These are phyloP conservation scores for Pomacea canaliculata DNA, from an alignment of 2,888 invertebrate genomes.

Conservation along the genomic window DNA sequence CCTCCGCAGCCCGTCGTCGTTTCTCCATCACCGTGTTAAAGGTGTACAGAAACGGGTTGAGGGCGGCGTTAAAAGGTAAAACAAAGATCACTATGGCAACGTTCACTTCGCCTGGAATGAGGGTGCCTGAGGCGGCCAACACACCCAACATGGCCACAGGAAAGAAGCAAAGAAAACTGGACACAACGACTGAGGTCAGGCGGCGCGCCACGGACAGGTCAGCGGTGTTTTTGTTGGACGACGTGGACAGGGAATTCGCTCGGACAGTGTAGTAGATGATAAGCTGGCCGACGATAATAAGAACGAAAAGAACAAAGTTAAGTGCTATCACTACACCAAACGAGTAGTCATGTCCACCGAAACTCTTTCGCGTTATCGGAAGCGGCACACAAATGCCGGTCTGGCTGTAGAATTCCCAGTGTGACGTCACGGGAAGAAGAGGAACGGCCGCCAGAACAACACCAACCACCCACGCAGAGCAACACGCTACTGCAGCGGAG, in stretches of 20 bases:
- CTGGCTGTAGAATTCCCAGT: conserved; percentile 56
- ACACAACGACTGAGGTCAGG: background rate
- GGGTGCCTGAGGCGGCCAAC: background rate
- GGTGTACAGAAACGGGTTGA: background rate
- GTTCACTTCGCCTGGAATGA: background rate
- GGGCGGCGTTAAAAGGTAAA: background rate
- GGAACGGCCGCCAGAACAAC: conserved; percentile 57
- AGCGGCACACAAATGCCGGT: conserved; percentile 65
- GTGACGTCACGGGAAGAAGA: conserved; percentile 42
- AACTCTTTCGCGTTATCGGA: conserved; percentile 60
- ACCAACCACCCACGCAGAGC: conserved; percentile 53
- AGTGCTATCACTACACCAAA: conserved; percentile 62
- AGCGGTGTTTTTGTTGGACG: background rate
- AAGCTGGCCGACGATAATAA: conserved; percentile 62
- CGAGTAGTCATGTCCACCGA: conserved; percentile 66
- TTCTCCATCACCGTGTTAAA: conserved; percentile 1
- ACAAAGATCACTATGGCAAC: background rate
- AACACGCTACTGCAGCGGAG: conserved; percentile 44
- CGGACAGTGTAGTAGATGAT: conserved; percentile 59
- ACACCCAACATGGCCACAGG: background rate
- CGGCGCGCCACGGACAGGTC: background rate
- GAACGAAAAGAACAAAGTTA: conserved; percentile 59
- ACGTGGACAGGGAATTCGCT: conserved; percentile 1
- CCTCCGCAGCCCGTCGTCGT: background rate
- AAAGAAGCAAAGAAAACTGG: background rate